These are phyloP conservation scores for Dolomedes plantarius DNA, from an alignment of 2,888 invertebrate species.

Conservation along the genomic window DNA sequence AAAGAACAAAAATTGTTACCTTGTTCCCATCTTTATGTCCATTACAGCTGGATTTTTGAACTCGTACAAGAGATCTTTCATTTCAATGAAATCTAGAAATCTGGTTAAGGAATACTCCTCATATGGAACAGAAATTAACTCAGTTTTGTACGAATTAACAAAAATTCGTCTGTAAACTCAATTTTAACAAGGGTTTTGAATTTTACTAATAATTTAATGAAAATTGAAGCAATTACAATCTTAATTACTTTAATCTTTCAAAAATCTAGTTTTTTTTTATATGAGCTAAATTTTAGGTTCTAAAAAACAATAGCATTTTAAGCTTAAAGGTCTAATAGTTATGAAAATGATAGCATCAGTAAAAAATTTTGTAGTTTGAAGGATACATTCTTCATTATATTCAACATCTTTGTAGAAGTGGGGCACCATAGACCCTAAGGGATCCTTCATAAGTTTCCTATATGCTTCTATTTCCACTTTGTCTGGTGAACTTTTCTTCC, in stretches of 20 bases:
- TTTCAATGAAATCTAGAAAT: conserved; percentile 86
- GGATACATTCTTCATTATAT: conserved; percentile 78
- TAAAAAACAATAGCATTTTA: no score
- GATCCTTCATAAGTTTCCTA: conserved; percentile 85
- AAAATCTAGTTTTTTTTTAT: no score
- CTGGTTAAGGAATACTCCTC: conserved; percentile 32
- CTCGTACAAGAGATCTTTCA: conserved; percentile 93
- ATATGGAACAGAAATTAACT: conserved; percentile 80
- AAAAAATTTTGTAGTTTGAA: conserved; percentile 72
- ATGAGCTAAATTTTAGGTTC: no score
- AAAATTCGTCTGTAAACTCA: no score
- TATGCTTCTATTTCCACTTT: conserved; percentile 80
- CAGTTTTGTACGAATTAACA: no score
- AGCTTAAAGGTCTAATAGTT: no score
- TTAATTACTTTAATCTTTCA: no score
- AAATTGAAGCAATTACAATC: no score
- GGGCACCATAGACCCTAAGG: conserved; percentile 86
- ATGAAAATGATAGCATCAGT: no score
- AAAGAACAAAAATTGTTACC: conserved; percentile 77
- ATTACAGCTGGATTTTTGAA: conserved; percentile 95
- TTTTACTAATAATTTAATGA: no score
- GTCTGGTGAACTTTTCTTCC: conserved; percentile 87
- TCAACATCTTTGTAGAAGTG: conserved; percentile 86
- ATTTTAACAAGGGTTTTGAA: no score
- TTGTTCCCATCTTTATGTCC: conserved; percentile 97